Evolutionary conservation across 1,140 invertebrate species (phyloP), one percentile per base, ranked within the genome.

Genomic region (Heliconius eleuchia): DNA sequence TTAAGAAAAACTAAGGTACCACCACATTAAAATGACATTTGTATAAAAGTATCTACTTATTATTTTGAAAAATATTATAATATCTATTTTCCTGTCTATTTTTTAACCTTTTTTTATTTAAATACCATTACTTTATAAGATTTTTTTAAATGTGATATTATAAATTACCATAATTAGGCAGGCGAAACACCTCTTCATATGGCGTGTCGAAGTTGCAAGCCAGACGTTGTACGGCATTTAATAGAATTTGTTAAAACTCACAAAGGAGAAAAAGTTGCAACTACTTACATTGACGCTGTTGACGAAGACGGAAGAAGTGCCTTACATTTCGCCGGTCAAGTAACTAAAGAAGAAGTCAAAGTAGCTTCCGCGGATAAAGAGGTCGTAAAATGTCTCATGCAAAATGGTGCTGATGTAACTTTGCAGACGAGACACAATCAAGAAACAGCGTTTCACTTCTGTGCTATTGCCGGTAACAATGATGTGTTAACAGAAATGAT

Each of bases 121-220:
- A 18, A 6, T 52, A 19, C 7, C 11, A 19, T 23, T 9, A n/a
- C n/a, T 57, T 19, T 57, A n/a, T 57, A 57, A 16, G 5, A 11
- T 4, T 66, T 27, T 74, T 55, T 55, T 71, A 37, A 52, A 16
- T 52, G 6, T 7, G 57, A 70, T 18, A 52, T 75, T 4, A 57
- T 71, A n/a, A 52, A 34, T 52, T 50, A 57, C 27, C n/a, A 70
- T 71, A 34, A 83, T 91, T 92, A 99, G 98, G 97, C 96, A 86
- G 99, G 99, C n/a, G 99, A 99, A 95, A 99, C 98, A 0, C 97
- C 98, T 0, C 95, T 99, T 27, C 99, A 99, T 90, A 96, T 99
- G 87, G 98, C 98, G 3, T 98, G 98, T 83, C 94, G 97, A 74
- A 96, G 97, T 79, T 99, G 98, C 82, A 96, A 97, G 79, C 96